phyloP scores from a whole-genome alignment of 2,113 vertebrate species.

The Ctenodactylus gundi region DNA sequence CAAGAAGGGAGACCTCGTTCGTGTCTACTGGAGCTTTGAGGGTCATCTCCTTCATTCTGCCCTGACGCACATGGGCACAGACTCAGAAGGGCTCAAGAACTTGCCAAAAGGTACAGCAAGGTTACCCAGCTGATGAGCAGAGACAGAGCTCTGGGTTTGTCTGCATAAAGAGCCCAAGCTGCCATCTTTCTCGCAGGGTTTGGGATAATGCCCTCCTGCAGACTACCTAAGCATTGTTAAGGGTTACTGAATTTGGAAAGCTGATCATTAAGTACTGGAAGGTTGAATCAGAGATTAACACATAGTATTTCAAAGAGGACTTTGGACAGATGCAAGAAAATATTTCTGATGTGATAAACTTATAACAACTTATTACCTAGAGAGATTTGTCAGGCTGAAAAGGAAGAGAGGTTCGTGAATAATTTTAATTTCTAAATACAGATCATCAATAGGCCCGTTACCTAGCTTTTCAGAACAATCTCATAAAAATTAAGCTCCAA shows the following conservation, averaged over 20 bases:
- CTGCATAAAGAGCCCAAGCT: neutral
- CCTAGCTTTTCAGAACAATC: conserved; percentile 1
- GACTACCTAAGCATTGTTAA: neutral
- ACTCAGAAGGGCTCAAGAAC: neutral
- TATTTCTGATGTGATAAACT: neutral
- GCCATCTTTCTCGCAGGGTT: neutral
- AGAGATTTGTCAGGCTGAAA: neutral
- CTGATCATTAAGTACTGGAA: neutral
- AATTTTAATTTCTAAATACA: conserved; percentile 14
- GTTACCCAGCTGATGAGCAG: no score
- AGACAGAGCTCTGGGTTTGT: neutral
- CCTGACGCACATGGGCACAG: neutral
- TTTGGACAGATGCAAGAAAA: neutral
- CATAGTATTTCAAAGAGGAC: neutral
- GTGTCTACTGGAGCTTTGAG: neutral
- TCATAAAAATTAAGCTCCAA: neutral
- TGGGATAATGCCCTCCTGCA: neutral
- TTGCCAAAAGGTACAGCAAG: neutral
- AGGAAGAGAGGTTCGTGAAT: neutral
- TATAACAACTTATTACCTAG: neutral
- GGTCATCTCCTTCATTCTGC: neutral
- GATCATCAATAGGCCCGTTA: neutral
- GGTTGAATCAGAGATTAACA: neutral
- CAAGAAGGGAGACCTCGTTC: neutral
- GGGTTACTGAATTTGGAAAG: neutral